A percentile compares a stretch with the other conserved stretches of the same genome.
Evolutionary conservation across 2,797 vertebrate genomes (phyloP).

Genomic region (Toxotes lorentzi): DNA sequence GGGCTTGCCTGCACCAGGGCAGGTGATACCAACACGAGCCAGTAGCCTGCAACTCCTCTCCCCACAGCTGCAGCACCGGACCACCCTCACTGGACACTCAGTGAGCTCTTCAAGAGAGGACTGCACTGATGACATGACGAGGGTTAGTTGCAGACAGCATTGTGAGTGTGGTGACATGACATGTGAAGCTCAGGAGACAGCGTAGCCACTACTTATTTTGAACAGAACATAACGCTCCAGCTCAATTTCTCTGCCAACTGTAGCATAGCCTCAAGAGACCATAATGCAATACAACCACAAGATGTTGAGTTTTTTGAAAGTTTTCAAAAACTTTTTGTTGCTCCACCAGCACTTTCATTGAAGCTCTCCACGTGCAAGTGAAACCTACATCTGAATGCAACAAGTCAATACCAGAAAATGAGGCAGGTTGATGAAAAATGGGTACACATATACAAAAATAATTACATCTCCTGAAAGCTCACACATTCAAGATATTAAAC

Average conservation of each 20-base stretch:
- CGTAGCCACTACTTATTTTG: too few relatives aligned
- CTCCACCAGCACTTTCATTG: not conserved
- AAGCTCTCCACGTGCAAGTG: conserved; percentile 3
- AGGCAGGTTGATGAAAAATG: conserved; percentile 14
- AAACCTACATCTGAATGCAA: not conserved
- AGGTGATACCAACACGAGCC: conserved; percentile 94
- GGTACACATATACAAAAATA: not conserved
- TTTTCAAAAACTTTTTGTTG: not conserved
- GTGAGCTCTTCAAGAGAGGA: conserved; percentile 92
- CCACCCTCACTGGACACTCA: conserved; percentile 89
- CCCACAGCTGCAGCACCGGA: conserved; percentile 94
- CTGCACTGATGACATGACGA: conserved; percentile 88
- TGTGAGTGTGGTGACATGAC: not conserved
- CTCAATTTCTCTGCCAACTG: not conserved
- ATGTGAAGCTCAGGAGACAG: too few relatives aligned
- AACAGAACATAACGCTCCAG: too few relatives aligned
- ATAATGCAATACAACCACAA: not conserved
- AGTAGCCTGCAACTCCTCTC: conserved; percentile 98
- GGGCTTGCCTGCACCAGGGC: conserved; percentile 87
- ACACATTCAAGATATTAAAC: not conserved
- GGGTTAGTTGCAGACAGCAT: conserved; percentile 82
- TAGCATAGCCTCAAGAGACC: not conserved
- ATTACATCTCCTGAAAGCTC: not conserved
- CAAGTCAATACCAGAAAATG: not conserved
- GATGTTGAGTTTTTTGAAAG: not conserved